Conservation (phyloP, 1,140 invertebrate genomes). For the Neodiprion virginianus region DNA sequence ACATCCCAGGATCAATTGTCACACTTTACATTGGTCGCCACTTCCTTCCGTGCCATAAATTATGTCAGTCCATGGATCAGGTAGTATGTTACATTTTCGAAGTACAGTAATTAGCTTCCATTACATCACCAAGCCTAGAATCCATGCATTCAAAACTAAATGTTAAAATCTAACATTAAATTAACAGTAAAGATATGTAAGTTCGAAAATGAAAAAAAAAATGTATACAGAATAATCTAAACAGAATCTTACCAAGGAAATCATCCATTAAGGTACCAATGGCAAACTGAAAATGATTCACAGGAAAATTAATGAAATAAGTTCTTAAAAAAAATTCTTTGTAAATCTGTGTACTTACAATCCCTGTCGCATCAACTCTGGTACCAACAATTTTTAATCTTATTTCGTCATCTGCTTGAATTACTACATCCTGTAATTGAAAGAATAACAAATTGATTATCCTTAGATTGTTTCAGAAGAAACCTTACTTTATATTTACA, state of each 20-base stretch:
- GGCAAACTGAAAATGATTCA: constrained; percentile 83
- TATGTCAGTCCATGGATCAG: no score
- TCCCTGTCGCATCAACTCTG: constrained; percentile 93
- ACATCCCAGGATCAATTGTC: no score
- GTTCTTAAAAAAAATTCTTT: constrained; percentile 30
- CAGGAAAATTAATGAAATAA: constrained; percentile 20
- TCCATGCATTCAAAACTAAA: neutral
- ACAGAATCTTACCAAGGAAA: constrained; percentile 74
- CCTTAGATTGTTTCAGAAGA: no score
- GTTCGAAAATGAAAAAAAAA: constrained; percentile 8
- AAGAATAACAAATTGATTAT: constrained; percentile 16
- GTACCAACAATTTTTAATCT: constrained; percentile 98
- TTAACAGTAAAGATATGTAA: neutral
- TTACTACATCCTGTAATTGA: constrained; percentile 83
- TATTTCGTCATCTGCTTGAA: constrained; percentile 98
- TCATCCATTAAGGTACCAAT: constrained; percentile 99
- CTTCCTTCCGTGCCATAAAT: no score
- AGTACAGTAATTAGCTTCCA: no score
- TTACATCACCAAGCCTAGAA: neutral
- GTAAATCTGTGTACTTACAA: constrained; percentile 69
- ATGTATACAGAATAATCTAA: constrained; percentile 12
- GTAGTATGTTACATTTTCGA: no score
- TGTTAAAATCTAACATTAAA: neutral
- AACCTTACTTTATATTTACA: constrained; percentile 5
- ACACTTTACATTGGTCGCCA: no score